Evolutionary conservation across 2,113 vertebrate genomes (phyloP).

Genomic region (Ursus arctos): DNA sequence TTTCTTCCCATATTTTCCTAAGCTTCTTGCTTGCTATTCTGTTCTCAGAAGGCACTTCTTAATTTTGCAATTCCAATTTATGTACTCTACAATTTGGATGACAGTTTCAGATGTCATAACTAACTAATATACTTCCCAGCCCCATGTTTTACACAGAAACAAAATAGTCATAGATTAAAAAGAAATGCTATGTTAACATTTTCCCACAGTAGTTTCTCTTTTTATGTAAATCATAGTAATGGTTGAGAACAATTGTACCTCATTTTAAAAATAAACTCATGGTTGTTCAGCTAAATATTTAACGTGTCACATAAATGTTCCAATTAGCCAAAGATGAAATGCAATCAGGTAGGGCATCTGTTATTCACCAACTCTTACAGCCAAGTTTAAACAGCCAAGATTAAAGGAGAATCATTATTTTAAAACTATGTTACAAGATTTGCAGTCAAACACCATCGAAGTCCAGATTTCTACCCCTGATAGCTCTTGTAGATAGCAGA

Average conservation of each 20-base stretch:
- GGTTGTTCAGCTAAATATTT: conserved; percentile 17
- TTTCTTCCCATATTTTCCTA: not conserved
- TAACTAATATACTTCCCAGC: not conserved
- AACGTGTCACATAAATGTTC: not conserved
- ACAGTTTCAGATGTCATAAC: not conserved
- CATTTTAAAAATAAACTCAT: not conserved
- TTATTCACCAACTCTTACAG: not conserved
- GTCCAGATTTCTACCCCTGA: not conserved
- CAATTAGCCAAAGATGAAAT: not conserved
- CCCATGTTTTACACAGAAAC: not conserved
- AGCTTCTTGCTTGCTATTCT: not conserved
- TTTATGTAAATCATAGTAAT: not conserved
- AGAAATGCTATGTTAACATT: not conserved
- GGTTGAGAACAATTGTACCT: not conserved
- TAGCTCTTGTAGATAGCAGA: not conserved
- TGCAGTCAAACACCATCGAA: not conserved
- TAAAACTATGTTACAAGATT: not conserved
- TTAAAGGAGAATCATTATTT: not conserved
- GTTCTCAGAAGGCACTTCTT: not conserved
- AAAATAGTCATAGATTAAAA: not conserved
- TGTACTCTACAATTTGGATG: not conserved
- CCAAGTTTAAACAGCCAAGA: conserved; percentile 1
- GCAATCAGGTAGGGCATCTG: not conserved
- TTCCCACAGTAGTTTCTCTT: not conserved
- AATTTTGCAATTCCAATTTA: not conserved